Evolutionary conservation across 2,113 vertebrate genomes (phyloP).

Genomic region (Vulpes ferrilata): DNA sequence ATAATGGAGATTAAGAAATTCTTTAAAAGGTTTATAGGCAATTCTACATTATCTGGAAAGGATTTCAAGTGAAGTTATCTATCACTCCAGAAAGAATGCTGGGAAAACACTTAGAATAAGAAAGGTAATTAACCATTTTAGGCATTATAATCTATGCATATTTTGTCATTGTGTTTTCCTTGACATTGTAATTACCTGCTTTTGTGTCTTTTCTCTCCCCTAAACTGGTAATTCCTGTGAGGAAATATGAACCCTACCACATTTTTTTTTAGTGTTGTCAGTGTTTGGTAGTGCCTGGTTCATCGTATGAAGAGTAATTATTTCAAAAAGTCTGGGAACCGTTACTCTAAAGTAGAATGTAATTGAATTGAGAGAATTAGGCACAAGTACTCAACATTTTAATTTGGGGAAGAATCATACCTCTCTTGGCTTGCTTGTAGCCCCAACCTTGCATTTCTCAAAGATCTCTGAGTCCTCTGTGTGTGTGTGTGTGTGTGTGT

Average conservation of each 20-base stretch:
- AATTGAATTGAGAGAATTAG: not conserved
- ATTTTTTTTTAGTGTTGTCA: not conserved
- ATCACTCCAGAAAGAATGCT: not conserved
- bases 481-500: not conserved
- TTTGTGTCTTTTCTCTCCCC: not conserved
- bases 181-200: not conserved
- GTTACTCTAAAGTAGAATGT: not conserved
- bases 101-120: not conserved
- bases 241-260: not conserved
- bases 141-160: not conserved
- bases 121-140: not conserved
- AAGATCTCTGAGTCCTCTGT: not conserved
- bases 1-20: not conserved
- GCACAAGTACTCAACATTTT: not conserved
- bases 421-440: not conserved
- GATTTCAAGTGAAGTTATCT: not conserved
- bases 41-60: not conserved
- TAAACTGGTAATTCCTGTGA: not conserved
- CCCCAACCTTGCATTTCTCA: not conserved
- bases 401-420: not conserved
- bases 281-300: not conserved
- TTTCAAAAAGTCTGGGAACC: not conserved
- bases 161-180: not conserved
- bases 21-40: not conserved
- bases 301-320: not conserved